phyloP scores from a whole-genome alignment of 2,113 vertebrate genomes.

The Dromaius novaehollandiae region DNA sequence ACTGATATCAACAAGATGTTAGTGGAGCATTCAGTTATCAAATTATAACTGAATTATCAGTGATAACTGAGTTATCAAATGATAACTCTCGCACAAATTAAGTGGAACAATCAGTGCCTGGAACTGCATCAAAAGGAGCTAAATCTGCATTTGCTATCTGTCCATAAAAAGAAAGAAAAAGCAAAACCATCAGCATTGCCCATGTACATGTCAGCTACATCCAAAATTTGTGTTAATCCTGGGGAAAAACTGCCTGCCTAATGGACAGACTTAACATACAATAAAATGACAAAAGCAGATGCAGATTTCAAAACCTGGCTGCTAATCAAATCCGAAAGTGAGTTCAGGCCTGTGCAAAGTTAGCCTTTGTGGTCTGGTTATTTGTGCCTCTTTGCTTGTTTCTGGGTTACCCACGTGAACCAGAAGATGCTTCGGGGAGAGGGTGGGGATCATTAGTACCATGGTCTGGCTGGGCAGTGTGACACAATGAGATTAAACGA shows the following conservation, averaged over 20 bases:
- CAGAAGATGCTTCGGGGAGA: neutral
- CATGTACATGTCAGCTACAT: neutral
- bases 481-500: neutral
- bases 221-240: neutral
- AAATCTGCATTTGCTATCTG: neutral
- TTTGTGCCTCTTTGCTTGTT: neutral
- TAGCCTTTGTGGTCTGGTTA: neutral
- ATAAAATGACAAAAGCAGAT: neutral
- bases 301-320: neutral
- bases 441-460: accelerated
- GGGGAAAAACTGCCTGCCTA: neutral
- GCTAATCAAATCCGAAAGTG: neutral
- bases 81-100: neutral
- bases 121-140: neutral
- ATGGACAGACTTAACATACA: neutral
- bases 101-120: neutral
- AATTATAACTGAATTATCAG: neutral
- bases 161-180: neutral
- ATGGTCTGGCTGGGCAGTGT: neutral
- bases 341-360: neutral
- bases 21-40: neutral
- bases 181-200: neutral
- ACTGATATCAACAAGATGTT: neutral
- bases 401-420: neutral
- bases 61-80: neutral